phyloP scores from a whole-genome alignment of 2,888 invertebrate species.

The Caenorhabditis sp. region DNA sequence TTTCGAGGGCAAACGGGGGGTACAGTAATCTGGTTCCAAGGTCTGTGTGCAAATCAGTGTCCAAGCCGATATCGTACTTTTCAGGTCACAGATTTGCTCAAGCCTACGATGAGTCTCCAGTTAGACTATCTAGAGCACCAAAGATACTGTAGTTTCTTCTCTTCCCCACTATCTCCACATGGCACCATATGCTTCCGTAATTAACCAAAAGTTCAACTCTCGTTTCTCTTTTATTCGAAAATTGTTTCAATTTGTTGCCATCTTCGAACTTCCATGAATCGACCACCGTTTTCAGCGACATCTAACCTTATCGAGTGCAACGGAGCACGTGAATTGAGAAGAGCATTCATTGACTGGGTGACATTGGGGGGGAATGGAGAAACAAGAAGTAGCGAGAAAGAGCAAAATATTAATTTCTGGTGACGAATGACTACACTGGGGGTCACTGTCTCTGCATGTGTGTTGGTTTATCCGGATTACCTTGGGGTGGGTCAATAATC shows the following conservation, averaged over 20 bases:
- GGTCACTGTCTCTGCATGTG: neutral
- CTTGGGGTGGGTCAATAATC: neutral
- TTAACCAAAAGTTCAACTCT: conserved; percentile 16
- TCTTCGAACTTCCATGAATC: conserved; percentile 37
- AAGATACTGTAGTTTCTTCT: neutral
- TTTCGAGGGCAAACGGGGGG: neutral
- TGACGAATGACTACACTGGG: conserved; percentile 1
- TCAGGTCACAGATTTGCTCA: too few relatives aligned
- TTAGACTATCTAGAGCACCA: too few relatives aligned
- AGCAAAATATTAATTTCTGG: neutral
- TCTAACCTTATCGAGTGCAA: conserved; percentile 20
- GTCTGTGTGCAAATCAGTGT: too few relatives aligned
- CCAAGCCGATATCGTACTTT: too few relatives aligned
- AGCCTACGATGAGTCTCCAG: too few relatives aligned
- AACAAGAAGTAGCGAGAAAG: neutral
- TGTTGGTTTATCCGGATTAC: neutral
- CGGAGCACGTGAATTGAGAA: conserved; percentile 27
- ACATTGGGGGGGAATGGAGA: neutral
- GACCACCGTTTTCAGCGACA: conserved; percentile 40
- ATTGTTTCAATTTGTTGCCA: conserved; percentile 21
- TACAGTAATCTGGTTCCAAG: too few relatives aligned
- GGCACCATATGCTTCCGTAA: neutral
- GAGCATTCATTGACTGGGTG: neutral
- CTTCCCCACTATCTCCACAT: neutral
- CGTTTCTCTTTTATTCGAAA: neutral